These are phyloP conservation scores for Dermatemys mawii DNA, from an alignment of 2,113 vertebrate genomes.

Conservation along the genomic window DNA sequence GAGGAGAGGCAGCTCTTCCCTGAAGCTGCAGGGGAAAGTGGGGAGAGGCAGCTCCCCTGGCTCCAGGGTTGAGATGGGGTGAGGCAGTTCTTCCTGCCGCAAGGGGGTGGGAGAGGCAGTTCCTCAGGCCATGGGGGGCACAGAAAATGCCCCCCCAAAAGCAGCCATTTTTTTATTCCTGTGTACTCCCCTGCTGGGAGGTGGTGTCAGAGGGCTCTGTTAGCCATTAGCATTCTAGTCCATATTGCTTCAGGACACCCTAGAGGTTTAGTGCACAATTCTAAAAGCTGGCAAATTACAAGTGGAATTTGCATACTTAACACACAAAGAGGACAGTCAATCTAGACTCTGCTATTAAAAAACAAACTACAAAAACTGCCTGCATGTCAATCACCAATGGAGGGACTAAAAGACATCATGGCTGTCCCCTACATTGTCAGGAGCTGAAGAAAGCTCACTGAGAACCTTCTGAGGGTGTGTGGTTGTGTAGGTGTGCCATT, in stretches of 20 bases:
- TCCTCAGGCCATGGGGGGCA: no score
- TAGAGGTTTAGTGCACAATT: background rate
- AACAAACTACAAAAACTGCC: background rate
- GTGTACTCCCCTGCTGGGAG: background rate
- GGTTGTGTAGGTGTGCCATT: fast-evolving
- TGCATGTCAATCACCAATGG: background rate
- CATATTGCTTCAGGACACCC: background rate
- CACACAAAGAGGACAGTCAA: background rate
- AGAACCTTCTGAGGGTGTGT: fast-evolving
- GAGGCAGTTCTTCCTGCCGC: no score
- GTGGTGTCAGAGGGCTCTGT: background rate
- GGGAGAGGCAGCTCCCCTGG: no score
- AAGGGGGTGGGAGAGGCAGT: no score
- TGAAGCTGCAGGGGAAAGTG: no score
- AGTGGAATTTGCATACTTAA: background rate
- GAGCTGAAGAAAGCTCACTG: background rate
- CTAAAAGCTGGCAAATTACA: background rate
- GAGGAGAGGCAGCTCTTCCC: no score
- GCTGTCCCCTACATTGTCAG: background rate
- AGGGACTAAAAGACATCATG: background rate
- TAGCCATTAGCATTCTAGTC: background rate
- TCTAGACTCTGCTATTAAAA: background rate
- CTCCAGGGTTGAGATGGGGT: no score
- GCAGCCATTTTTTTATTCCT: no score
- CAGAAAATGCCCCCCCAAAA: no score